Evolutionary conservation across 2,113 vertebrate species (phyloP).

Genomic region (Onychostoma macrolepis): DNA sequence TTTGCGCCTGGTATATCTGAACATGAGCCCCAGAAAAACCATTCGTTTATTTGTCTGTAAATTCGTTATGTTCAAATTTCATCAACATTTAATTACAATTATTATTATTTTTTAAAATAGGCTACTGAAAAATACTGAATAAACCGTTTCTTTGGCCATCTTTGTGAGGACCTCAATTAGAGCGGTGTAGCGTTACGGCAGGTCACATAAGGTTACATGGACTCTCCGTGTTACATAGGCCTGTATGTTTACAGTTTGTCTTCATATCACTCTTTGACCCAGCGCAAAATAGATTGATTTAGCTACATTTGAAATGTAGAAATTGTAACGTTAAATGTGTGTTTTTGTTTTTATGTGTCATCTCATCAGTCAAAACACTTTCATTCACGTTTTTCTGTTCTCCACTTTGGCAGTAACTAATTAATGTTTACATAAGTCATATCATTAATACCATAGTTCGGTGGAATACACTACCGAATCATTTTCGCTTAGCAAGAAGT

Average conservation of each 20-base stretch:
- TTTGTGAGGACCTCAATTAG: not conserved
- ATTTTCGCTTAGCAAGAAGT: not conserved
- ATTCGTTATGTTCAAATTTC: not conserved
- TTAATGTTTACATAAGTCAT: not conserved
- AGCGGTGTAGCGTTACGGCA: not conserved
- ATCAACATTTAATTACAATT: not conserved
- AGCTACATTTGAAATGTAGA: not conserved
- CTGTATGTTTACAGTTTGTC: not conserved
- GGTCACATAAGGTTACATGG: conserved; percentile 29
- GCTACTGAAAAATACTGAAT: not conserved
- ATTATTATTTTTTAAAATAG: no score
- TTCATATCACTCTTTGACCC: not conserved
- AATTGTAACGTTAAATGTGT: not conserved
- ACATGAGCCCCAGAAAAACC: not conserved
- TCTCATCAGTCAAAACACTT: not conserved
- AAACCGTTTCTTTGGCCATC: not conserved
- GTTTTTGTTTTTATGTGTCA: not conserved
- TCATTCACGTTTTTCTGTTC: not conserved
- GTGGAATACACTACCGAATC: not conserved
- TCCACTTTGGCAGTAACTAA: not conserved
- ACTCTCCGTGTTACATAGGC: not conserved
- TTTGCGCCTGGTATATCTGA: not conserved
- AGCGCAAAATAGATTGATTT: not conserved
- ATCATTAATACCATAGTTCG: not conserved
- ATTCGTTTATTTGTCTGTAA: conserved; percentile 15